Evolutionary conservation across 2,113 vertebrate genomes (phyloP).

Genomic region (Morone saxatilis): DNA sequence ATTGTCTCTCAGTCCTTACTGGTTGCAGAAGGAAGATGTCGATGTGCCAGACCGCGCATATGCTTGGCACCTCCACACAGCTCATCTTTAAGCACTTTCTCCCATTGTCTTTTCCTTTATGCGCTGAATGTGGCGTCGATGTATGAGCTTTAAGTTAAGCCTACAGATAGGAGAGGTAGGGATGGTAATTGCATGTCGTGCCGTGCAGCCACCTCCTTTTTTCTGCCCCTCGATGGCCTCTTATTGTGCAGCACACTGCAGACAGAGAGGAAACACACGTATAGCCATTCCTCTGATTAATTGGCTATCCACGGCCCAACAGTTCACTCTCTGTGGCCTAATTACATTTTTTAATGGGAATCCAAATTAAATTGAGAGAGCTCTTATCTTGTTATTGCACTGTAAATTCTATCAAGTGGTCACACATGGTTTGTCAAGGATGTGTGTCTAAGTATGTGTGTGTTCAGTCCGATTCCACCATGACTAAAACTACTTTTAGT

Average conservation of each 20-base stretch:
- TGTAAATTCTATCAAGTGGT: conserved; percentile 57
- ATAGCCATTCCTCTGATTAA: conserved; percentile 48
- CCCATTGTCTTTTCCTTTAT: conserved; percentile 13
- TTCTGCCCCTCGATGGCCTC: background rate
- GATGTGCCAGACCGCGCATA: background rate
- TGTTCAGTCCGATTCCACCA: background rate
- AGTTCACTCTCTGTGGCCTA: conserved; percentile 37
- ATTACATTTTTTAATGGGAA: conserved; percentile 67
- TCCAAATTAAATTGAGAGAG: conserved; percentile 61
- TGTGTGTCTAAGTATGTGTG: conserved; percentile 6
- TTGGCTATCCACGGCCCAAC: conserved; percentile 30
- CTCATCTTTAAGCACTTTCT: conserved; percentile 17
- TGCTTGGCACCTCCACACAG: conserved; percentile 22
- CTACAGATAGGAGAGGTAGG: background rate
- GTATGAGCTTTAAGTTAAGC: conserved; percentile 31
- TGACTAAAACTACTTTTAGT: background rate
- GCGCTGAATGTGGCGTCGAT: background rate
- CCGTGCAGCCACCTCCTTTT: background rate
- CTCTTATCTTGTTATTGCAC: conserved; percentile 62
- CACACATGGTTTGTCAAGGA: conserved; percentile 35
- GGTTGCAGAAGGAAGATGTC: conserved; percentile 20
- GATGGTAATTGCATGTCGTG: conserved; percentile 23
- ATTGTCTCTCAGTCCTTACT: conserved; percentile 30
- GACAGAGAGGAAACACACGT: conserved; percentile 30
- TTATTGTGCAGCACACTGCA: conserved; percentile 15